These are phyloP conservation scores for Patiria pectinifera DNA, from an alignment of 53 echinoderm and acorn worm genomes.

Conservation along the genomic window DNA sequence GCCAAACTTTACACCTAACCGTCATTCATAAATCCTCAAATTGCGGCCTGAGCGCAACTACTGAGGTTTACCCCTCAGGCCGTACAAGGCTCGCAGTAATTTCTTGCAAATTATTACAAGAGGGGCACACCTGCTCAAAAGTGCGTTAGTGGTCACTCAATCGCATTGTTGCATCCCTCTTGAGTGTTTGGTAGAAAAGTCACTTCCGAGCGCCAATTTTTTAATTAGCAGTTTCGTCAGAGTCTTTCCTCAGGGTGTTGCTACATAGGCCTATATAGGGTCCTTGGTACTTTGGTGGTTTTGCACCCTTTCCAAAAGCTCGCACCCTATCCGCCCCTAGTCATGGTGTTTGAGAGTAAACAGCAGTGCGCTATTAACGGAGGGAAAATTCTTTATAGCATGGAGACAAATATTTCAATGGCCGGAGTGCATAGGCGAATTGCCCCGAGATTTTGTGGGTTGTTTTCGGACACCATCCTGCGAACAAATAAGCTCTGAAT, in stretches of 20 bases:
- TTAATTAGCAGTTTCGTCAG: conserved; percentile 42
- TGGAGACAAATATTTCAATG: conserved; percentile 12
- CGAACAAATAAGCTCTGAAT: conserved; percentile 35
- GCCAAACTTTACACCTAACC: background rate
- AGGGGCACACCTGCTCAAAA: background rate
- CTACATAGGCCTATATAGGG: background rate
- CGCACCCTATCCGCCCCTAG: conserved; percentile 21
- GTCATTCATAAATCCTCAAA: conserved; percentile 3
- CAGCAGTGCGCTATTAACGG: conserved; percentile 4
- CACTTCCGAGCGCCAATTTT: conserved; percentile 40
- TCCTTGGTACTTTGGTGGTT: conserved; percentile 15
- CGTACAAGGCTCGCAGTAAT: background rate
- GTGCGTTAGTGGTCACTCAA: conserved; percentile 1
- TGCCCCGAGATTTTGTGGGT: conserved; percentile 14
- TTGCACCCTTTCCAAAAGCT: background rate
- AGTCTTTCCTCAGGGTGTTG: conserved; percentile 28
- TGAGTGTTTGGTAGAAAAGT: conserved; percentile 27
- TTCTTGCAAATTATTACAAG: conserved; percentile 35
- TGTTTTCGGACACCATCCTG: conserved; percentile 42
- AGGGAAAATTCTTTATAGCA: background rate
- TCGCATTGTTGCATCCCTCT: background rate
- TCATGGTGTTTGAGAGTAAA: conserved; percentile 28
- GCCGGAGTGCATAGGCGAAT: background rate
- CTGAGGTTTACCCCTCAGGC: background rate
- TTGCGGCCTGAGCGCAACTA: background rate